Percentiles rank a stretch among this genome's conserved stretches.
Evolutionary conservation across 2,797 vertebrate species (phyloP).

Genomic region (Molossus molossus): DNA sequence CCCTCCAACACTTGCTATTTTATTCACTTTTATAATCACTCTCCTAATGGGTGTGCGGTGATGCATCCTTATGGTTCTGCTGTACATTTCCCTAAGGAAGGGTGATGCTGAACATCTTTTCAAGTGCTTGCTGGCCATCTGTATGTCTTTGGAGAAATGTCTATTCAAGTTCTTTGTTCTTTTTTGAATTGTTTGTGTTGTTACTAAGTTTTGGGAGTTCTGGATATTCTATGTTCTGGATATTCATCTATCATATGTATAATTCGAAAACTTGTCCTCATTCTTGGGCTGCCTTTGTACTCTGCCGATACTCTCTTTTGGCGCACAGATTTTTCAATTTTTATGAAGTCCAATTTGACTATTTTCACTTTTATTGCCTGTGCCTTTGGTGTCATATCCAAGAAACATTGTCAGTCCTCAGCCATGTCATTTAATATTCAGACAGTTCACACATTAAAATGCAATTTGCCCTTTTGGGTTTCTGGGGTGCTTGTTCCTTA

Average conservation of each 20-base stretch:
- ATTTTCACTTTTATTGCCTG: background rate
- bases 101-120: background rate
- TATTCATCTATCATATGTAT: background rate
- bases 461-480: constrained; percentile 44
- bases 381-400: background rate
- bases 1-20: background rate
- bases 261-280: background rate
- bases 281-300: constrained; percentile 6
- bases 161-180: background rate
- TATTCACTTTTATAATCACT: background rate
- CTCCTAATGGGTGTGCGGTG: background rate
- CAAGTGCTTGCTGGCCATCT: background rate
- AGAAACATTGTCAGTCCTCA: background rate
- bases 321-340: background rate
- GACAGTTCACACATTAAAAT: constrained; percentile 35
- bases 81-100: background rate
- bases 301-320: background rate
- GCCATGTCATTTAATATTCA: constrained; percentile 25
- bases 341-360: background rate
- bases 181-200: background rate
- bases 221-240: background rate
- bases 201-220: background rate
- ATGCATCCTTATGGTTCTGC: background rate
- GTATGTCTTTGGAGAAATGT: background rate
- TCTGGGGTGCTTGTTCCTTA: constrained; percentile 22